phyloP scores from a whole-genome alignment of 2,113 vertebrate genomes.

The Turnix velox region DNA sequence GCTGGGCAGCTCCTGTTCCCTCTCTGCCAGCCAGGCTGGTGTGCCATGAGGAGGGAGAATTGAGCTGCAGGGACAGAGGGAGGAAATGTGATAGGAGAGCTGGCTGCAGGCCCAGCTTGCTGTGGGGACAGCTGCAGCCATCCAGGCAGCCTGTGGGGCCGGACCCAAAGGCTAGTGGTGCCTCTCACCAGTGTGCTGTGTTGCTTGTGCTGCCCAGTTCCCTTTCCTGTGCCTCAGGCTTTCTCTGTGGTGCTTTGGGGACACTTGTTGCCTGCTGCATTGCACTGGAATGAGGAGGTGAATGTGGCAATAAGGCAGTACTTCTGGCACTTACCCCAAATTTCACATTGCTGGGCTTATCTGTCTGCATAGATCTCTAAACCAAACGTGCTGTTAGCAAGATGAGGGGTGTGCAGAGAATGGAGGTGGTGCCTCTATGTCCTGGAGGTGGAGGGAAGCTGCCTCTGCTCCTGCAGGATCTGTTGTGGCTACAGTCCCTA shows the following conservation, averaged over 20 bases:
- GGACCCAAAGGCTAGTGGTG: not conserved
- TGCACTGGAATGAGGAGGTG: not conserved
- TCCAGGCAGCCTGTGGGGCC: not conserved
- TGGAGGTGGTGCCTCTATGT: not conserved
- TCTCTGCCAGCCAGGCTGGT: not conserved
- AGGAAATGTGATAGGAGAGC: not conserved
- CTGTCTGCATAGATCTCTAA: not conserved
- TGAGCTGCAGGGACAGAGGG: not conserved
- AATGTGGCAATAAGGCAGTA: not conserved
- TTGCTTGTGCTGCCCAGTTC: not conserved
- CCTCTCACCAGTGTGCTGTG: not conserved
- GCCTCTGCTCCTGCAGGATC: fast-evolving
- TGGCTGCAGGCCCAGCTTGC: not conserved
- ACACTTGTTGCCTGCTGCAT: not conserved
- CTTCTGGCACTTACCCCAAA: not conserved
- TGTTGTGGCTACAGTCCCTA: not conserved
- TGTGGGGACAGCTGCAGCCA: not conserved
- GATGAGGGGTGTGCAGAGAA: not conserved
- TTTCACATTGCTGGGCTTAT: not conserved
- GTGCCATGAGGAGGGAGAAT: not conserved
- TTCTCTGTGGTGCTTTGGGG: not conserved
- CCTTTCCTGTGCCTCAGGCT: not conserved
- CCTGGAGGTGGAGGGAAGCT: not conserved
- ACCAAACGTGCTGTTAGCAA: not conserved
- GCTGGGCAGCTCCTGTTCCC: not conserved